Percentiles rank a stretch among this genome's conserved stretches.
Evolutionary conservation across 1,140 invertebrate genomes (phyloP).

Genomic region (Copidosoma floridanum): DNA sequence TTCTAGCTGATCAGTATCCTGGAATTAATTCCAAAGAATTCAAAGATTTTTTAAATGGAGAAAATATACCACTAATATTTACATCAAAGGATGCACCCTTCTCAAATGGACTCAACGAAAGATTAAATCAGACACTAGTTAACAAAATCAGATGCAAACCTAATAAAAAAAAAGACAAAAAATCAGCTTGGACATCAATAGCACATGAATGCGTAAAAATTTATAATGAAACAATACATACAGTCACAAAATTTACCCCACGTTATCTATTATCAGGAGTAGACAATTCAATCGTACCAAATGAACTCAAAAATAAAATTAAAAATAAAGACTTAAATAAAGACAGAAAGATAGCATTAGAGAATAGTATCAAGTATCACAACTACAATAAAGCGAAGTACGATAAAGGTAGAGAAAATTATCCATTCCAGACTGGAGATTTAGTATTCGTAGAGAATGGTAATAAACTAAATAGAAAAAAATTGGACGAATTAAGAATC

Average conservation of each 20-base stretch:
- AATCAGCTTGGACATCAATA: slow-evolving; percentile 14
- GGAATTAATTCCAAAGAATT: slow-evolving; percentile 31
- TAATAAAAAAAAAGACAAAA: slow-evolving; percentile 6
- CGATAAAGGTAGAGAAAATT: slow-evolving; percentile 24
- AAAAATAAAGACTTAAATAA: not conserved
- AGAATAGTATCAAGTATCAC: slow-evolving; percentile 6
- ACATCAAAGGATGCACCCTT: slow-evolving; percentile 20
- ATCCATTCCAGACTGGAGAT: slow-evolving; percentile 22
- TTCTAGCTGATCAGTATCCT: slow-evolving; percentile 30
- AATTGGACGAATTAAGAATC: too few relatives aligned
- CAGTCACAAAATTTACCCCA: slow-evolving; percentile 8
- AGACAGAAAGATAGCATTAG: slow-evolving; percentile 6
- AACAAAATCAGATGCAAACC: slow-evolving; percentile 16
- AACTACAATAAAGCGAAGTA: slow-evolving; percentile 6
- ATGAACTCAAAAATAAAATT: slow-evolving; percentile 10
- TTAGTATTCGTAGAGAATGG: slow-evolving; percentile 27
- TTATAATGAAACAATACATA: slow-evolving; percentile 17
- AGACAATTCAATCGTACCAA: not conserved
- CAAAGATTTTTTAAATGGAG: slow-evolving; percentile 21
- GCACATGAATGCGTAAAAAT: slow-evolving; percentile 13
- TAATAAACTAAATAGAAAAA: too few relatives aligned
- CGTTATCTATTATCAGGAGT: slow-evolving; percentile 9
- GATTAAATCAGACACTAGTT: too few relatives aligned
- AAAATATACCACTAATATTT: too few relatives aligned
- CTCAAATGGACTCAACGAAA: slow-evolving; percentile 29